A percentile compares a stretch with the other conserved stretches of the same genome.
Evolutionary conservation across 2,888 invertebrate genomes (phyloP).

Genomic region (Spodoptera littoralis): DNA sequence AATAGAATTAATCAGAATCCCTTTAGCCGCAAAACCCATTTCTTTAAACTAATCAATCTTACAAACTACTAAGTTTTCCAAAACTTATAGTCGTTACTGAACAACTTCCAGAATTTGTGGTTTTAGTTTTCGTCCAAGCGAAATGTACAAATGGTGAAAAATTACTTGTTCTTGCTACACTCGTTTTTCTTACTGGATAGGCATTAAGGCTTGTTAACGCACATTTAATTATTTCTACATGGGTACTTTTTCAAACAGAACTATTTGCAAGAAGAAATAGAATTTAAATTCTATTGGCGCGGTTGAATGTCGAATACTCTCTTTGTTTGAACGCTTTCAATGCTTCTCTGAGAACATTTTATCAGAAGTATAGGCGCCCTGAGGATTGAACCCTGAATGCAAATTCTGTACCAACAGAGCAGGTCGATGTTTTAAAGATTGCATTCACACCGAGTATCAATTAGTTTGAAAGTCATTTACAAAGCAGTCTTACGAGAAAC

Average conservation of each 20-base stretch:
- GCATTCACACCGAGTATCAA: neutral
- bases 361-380: neutral
- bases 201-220: neutral
- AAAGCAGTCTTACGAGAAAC: neutral
- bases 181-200: constrained; percentile 10
- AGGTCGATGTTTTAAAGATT: constrained; percentile 1
- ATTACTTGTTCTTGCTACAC: constrained; percentile 18
- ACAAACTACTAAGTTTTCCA: constrained; percentile 27
- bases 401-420: neutral
- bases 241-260: neutral
- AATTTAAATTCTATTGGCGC: neutral
- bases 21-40: constrained; percentile 22
- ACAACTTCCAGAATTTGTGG: constrained; percentile 48
- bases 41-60: constrained; percentile 55
- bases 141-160: constrained; percentile 40
- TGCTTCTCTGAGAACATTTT: constrained; percentile 16
- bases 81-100: constrained; percentile 49
- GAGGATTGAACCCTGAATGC: constrained; percentile 3
- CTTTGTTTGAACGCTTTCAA: constrained; percentile 11
- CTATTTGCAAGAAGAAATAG: neutral
- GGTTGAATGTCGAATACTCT: constrained; percentile 9
- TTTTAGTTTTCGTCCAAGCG: constrained; percentile 34
- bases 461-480: neutral
- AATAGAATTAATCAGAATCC: constrained; percentile 30
- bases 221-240: constrained; percentile 8